A percentile compares a stretch with the other conserved stretches of the same genome.
phyloP scores from a whole-genome alignment of 2,113 vertebrate species.

The Aramus guarauna region DNA sequence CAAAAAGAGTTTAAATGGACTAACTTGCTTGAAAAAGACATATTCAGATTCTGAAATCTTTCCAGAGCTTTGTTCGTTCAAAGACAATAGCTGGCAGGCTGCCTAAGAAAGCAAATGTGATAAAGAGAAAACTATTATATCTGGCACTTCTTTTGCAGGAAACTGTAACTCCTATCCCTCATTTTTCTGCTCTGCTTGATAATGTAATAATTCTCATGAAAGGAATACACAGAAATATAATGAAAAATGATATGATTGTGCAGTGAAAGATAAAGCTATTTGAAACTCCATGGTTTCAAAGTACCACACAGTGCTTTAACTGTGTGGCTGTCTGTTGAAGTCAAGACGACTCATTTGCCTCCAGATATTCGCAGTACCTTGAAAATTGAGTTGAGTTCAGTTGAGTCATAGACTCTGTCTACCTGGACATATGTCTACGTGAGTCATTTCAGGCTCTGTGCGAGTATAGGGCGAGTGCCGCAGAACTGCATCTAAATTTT shows the following conservation, averaged over 20 bases:
- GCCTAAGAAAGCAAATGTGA: background rate
- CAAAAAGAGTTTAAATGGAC: background rate
- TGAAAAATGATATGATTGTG: slow-evolving; percentile 25
- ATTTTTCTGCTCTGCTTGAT: slow-evolving; percentile 46
- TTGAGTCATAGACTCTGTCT: background rate
- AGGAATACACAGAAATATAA: slow-evolving; percentile 4
- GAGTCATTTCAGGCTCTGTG: background rate
- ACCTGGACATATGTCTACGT: background rate
- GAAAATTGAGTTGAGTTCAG: background rate
- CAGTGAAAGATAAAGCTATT: slow-evolving; percentile 39
- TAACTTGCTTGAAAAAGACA: background rate
- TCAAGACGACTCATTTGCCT: background rate
- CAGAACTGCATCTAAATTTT: background rate
- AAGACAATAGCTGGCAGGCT: slow-evolving; percentile 14
- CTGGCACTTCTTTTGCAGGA: background rate
- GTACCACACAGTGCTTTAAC: background rate
- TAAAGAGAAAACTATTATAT: slow-evolving; percentile 27
- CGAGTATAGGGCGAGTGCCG: rapidly evolving
- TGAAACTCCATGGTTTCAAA: background rate
- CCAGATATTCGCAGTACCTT: background rate
- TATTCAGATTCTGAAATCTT: background rate
- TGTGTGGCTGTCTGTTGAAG: background rate
- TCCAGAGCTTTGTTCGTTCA: background rate
- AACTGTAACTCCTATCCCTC: background rate
- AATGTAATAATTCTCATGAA: slow-evolving; percentile 32